Evolutionary conservation across 2,113 vertebrate species (phyloP), one percentile per base, ranked within the genome.

Genomic region (Nesoenas mayeri): DNA sequence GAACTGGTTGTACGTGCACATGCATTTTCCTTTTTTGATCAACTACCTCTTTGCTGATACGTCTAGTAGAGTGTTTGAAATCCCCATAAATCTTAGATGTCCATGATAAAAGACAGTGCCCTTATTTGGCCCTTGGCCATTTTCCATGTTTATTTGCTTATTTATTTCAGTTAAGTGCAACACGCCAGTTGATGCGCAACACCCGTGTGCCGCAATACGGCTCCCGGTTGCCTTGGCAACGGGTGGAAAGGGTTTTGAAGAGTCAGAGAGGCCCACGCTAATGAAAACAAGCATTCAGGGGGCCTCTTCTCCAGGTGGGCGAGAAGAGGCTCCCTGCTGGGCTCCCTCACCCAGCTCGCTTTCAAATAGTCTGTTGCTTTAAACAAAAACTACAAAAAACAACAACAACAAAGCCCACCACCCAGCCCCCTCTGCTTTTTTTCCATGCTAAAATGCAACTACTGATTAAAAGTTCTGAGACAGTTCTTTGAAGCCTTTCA

Each of bases 151-250:
- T 95, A 84, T 87, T 89, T 93, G 82, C 93, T 93, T 84, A 93
- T 95, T 97, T 96, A 88, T 96, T 96, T 93, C 91, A 58, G 86
- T 85, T 83, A 96, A 97, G 82, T 67, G 77, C 88, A 94, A 83
- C 73, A 67, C 70, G 66, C 92, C 53, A 67, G 95, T 91, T 88
- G 91, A 92, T 65, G 81, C 65, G 72, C 94, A 97, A 91, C 95
- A 94, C 96, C 91, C 91, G 8, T 94, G 95, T 89, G 93, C 97
- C 19, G 95, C 95, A 94, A 29, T 93, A 90, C 67, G 5, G 89
- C 80, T 95, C 86, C 4, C 4, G 53, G 97, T 98, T 97, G 96
- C 97, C 97, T 98, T 98, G 96, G 97, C 93, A 97, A 98, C 97
- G 79, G 70, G 79, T 91, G 96, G 91, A 96, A 89, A 94, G 83